A percentile compares a stretch with the other conserved stretches of the same genome.
phyloP scores from a whole-genome alignment of 2,888 invertebrate genomes.

The Ectemnius cavifrons region DNA sequence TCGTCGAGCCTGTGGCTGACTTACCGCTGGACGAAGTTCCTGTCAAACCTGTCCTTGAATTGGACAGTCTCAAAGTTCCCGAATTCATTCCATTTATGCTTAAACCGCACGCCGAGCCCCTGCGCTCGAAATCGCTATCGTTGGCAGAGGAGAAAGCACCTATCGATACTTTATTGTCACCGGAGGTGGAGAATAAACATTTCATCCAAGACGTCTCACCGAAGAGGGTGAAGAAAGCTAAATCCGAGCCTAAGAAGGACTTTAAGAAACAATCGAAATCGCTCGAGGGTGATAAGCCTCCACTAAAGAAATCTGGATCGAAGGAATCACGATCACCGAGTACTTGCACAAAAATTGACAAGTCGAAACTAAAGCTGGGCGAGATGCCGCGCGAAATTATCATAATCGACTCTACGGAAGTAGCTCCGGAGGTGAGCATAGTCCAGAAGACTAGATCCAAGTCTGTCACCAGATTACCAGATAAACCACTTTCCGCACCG shows the following conservation, averaged over 20 bases:
- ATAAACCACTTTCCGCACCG: conserved; percentile 68
- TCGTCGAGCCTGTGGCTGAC: conserved; percentile 76
- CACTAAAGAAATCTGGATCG: conserved; percentile 70
- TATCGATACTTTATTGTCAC: conserved; percentile 74
- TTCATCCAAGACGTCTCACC: conserved; percentile 75
- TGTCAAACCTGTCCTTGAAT: conserved; percentile 73
- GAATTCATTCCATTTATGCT: conserved; percentile 75
- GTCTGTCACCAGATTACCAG: conserved; percentile 71
- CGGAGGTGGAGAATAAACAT: conserved; percentile 74
- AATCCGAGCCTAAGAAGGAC: conserved; percentile 73
- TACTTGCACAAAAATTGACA: conserved; percentile 72
- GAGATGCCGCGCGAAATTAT: conserved; percentile 77
- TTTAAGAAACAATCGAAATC: conserved; percentile 77
- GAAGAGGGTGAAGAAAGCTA: conserved; percentile 68
- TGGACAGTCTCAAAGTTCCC: conserved; percentile 75
- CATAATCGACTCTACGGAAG: conserved; percentile 75
- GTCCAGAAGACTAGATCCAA: conserved; percentile 76
- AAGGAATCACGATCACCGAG: conserved; percentile 71
- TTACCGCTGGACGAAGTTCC: conserved; percentile 75
- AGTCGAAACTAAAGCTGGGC: conserved; percentile 74
- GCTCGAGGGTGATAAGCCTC: conserved; percentile 74
- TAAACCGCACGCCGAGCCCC: conserved; percentile 73
- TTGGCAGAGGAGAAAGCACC: conserved; percentile 76
- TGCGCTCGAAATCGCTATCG: conserved; percentile 74
- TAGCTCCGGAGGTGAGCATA: conserved; percentile 74